Base-by-base conservation (phyloP, 2,113 vertebrate genomes). In the Equus przewalskii region DNA sequence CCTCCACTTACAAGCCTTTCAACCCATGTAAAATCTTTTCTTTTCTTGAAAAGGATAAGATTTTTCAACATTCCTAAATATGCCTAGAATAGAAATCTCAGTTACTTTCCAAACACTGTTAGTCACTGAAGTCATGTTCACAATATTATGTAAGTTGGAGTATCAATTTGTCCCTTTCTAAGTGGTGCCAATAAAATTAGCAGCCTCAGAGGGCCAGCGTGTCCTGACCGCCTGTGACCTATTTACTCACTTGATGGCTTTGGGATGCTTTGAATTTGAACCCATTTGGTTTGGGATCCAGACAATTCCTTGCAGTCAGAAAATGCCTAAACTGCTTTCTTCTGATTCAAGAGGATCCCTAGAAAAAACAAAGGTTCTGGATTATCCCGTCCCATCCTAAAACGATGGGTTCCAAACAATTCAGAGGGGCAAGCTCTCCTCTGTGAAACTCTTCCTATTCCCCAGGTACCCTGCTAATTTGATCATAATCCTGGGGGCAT, bases 31-130 rank as follows among this genome's bases (percentile, higher is more conserved):
- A 60, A 80, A 93, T 83, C 51, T 33, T 88, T 91, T 69, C 41
- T 90, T 69, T 94, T 72, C 79, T 96, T 89, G 16, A 94, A 96
- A 95, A 41, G 36, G 83, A 80, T 83, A 89, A 89, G 9, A 72
- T 51, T 93, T 96, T 92, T 26, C 36, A 30, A 58, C 51, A 73
- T 62, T 75, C 54, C 12, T 86, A 85, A 46, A 46, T 83, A 79
- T 76, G 46, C 28, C 87, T 92, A 76, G 58, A 60, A 62, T 84
- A 51, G 67, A 90, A 69, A 82, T 28, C 15, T 89, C n/a, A 81
- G 33, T 83, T 90, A 44, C 41, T 85, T 98, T 65, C 49, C 93
- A 76, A 60, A 51, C 4, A 73, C 14, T 58, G 6, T 67, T 62
- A 79, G 79, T 91, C 28, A 60, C 24, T 93, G 16, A 95, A 82